Evolutionary conservation across 2,888 invertebrate genomes (phyloP), one percentile per base, ranked within the genome.

Genomic region (Archips xylosteana): DNA sequence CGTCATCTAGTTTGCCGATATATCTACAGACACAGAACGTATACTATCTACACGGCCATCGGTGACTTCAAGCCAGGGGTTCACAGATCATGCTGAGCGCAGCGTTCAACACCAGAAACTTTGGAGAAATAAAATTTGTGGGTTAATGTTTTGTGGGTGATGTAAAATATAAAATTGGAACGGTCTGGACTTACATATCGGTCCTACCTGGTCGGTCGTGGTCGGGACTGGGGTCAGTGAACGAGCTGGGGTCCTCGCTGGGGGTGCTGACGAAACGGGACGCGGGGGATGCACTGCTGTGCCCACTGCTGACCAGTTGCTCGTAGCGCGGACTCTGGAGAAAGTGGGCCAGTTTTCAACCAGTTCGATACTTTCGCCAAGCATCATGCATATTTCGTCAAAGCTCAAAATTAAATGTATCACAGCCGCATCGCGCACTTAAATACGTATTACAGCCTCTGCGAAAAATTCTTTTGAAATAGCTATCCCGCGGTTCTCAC

Each of bases 151-250:
- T 59, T 71, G 67, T 63, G 66, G 67, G 67, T 68, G 67, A 82
- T 82, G 85, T 82, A 83, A 83, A 83, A 85, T 85, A 83, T 91
- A 92, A 90, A 84, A 92, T 94, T 94, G 94, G 94, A 94, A 94
- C 94, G 94, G 87, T 83, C 87, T 77, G 82, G 88, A 93, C 94
- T 95, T 94, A 94, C 94, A 93, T 92, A 92, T 95, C 92, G 90
- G 89, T 93, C 94, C 92, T 95, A 95, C 94, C 95, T 95, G 92
- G 92, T 91, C 92, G 92, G 81, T 92, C 89, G 80, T 83, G 86
- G 78, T 90, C 92, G 74, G 92, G 92, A 81, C 94, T 92, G 70
- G 90, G 89, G 80, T 92, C 92, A 71, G 91, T 91, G 85, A 89
- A 80, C 76, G 90, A 89, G 85, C 91, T 92, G 54, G 88, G 91